phyloP scores from a whole-genome alignment of 2,888 invertebrate genomes.

The Dyspetes luteomarginatus region DNA sequence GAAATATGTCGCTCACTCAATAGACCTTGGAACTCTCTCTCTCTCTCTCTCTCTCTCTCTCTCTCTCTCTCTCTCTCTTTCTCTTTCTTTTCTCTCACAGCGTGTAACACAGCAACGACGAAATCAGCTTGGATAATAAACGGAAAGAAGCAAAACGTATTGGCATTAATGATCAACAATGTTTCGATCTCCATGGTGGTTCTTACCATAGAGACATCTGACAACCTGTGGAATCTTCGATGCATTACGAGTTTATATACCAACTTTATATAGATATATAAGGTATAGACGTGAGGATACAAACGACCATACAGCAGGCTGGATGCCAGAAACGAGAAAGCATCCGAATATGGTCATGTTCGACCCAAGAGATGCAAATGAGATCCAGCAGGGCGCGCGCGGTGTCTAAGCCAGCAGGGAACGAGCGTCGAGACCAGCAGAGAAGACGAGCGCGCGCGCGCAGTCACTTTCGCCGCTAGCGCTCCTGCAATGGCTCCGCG shows the following conservation, averaged over 20 bases:
- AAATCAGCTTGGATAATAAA: conserved; percentile 50
- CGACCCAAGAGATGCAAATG: conserved; percentile 74
- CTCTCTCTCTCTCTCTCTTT: no score
- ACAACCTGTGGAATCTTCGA: conserved; percentile 39
- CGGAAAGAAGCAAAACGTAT: conserved; percentile 25
- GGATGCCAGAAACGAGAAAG: conserved; percentile 67
- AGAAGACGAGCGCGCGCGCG: conserved; percentile 2
- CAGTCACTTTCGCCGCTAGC: conserved; percentile 36
- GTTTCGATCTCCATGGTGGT: conserved; percentile 33
- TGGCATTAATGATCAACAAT: conserved; percentile 57
- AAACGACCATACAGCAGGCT: conserved; percentile 25
- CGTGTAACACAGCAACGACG: no score
- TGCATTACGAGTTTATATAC: conserved; percentile 37
- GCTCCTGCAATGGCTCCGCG: conserved; percentile 41
- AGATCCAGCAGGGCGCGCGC: conserved; percentile 64
- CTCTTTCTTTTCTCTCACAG: no score
- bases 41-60: no score
- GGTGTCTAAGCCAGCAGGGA: conserved; percentile 34
- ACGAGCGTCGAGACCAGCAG: not conserved
- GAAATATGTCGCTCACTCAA: not conserved
- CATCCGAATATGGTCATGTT: conserved; percentile 77
- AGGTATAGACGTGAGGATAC: not conserved
- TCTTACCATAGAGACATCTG: conserved; percentile 18
- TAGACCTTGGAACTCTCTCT: not conserved
- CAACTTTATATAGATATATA: conserved; percentile 16